A percentile compares a stretch with the other conserved stretches of the same genome.
Evolutionary conservation across 2,888 invertebrate genomes (phyloP).

Genomic region (Lysandra coridon): DNA sequence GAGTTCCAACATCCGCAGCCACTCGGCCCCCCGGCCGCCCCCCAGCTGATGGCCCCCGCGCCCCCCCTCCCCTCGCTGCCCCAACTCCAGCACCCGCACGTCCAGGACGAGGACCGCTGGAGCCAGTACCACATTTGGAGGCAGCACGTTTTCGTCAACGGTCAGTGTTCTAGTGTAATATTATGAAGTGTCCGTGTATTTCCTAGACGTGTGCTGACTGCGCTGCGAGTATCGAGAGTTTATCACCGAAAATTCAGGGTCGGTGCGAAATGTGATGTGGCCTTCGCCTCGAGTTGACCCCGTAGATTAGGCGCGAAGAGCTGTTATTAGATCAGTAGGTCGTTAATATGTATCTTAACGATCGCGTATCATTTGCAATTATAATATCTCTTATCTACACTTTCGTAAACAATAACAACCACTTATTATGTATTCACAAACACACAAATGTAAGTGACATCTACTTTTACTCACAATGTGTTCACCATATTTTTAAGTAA

Average conservation of each 20-base stretch:
- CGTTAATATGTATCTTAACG: slow-evolving; percentile 26
- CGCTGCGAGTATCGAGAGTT: slow-evolving; percentile 7
- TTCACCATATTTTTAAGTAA: not conserved
- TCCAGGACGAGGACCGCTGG: slow-evolving; percentile 84
- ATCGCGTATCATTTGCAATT: slow-evolving; percentile 7
- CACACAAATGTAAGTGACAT: not conserved
- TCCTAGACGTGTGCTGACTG: not conserved
- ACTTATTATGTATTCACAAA: not conserved
- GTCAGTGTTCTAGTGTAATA: slow-evolving; percentile 70
- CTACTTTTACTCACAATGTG: not conserved
- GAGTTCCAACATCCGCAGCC: slow-evolving; percentile 79
- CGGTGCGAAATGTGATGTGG: slow-evolving; percentile 26
- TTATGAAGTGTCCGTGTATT: slow-evolving; percentile 2
- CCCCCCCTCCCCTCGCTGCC: slow-evolving; percentile 84
- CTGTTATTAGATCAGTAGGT: slow-evolving; percentile 39
- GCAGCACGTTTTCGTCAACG: slow-evolving; percentile 89
- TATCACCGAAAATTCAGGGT: slow-evolving; percentile 24
- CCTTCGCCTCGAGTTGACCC: slow-evolving; percentile 30
- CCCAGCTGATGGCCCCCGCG: slow-evolving; percentile 80
- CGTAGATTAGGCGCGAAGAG: slow-evolving; percentile 24
- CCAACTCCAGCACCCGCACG: slow-evolving; percentile 82
- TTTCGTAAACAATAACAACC: slow-evolving; percentile 12
- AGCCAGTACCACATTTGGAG: slow-evolving; percentile 90
- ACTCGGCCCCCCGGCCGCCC: slow-evolving; percentile 83
- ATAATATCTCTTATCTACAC: slow-evolving; percentile 16